A percentile compares a stretch with the other conserved stretches of the same genome.
Evolutionary conservation across 2,888 invertebrate species (phyloP).

Genomic region (Pristionchus mayeri): DNA sequence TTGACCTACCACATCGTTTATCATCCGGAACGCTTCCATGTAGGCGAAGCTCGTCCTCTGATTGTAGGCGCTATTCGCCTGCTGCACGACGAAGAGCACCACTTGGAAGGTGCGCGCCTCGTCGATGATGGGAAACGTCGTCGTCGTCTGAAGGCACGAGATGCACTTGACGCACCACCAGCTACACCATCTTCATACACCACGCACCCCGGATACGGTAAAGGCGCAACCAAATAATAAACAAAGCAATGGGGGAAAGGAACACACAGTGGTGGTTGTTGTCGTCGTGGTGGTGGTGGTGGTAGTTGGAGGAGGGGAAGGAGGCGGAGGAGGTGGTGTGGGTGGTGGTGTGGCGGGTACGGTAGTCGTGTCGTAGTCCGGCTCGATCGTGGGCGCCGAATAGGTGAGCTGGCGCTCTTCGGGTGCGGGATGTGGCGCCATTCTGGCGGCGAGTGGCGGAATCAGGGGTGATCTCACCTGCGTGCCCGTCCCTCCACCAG

Average conservation of each 20-base stretch:
- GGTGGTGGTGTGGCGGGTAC: background rate
- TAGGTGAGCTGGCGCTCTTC: background rate
- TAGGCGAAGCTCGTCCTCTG: conserved; percentile 40
- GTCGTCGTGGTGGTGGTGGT: background rate
- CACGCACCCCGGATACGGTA: background rate
- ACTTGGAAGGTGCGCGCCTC: conserved; percentile 45
- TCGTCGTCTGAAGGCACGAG: conserved; percentile 28
- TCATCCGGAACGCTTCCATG: conserved; percentile 48
- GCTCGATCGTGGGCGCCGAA: background rate
- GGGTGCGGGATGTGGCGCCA: background rate
- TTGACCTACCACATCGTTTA: conserved; percentile 47
- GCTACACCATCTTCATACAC: background rate
- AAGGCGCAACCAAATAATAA: background rate
- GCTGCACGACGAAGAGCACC: conserved; percentile 34
- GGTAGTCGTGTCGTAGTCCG: too few relatives aligned
- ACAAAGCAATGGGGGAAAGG: background rate
- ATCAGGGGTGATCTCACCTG: background rate
- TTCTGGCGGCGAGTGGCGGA: conserved; percentile 13
- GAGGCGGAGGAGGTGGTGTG: background rate
- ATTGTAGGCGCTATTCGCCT: conserved; percentile 46
- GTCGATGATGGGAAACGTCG: conserved; percentile 24
- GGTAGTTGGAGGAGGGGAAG: background rate
- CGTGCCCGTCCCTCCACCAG: background rate
- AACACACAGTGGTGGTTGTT: conserved; percentile 15
- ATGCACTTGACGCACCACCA: background rate